Base-by-base conservation (phyloP, 2,797 vertebrate species). In the Thunnus albacares region DNA sequence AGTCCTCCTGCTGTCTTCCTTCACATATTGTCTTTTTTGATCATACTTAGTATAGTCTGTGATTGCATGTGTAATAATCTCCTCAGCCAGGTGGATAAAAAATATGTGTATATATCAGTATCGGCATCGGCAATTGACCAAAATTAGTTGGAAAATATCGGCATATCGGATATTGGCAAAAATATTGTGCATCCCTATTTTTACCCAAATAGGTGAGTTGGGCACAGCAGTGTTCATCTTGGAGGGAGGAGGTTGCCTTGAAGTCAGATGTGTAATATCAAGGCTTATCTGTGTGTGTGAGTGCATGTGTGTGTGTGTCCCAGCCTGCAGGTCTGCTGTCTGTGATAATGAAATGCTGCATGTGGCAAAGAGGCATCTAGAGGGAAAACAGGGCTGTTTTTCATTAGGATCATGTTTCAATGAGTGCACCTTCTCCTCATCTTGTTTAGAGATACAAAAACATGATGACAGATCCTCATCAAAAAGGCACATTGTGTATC, bases 371-470 rank as follows among this genome's bases (percentile, higher is more conserved):
- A 61, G 43, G 69, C 60, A 79, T 88, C 63, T 52, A 58, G 57
- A 82, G 78, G 71, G 72, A 83, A 86, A 86, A 83, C 72, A 57
- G 17, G 49, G 45, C 71, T 70, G 79, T 87, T 92, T 89, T 92
- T 91, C 86, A 89, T 89, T 81, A 87, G 77, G 76, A 79, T 90
- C 79, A 66, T 85, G 78, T 87, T 90, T 83, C 76, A 76, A 69
- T 69, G 72, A 80, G 71, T 65, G 71, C 76, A 82, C 72, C 70
- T 76, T 78, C 56, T 52, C 78, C 51, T 77, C 78, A 59, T 85
- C 86, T 83, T 83, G 75, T 87, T 83, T 57, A 69, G 58, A 80
- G 59, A 73, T 59, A 81, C 55, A 84, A 82, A 81, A 90, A 85
- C 62, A 79, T 59, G 71, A 77, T 8, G 7, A 75, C 81, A 87